Base-by-base conservation (phyloP, 2,797 vertebrate species). In the Ctenopoma multispine region DNA sequence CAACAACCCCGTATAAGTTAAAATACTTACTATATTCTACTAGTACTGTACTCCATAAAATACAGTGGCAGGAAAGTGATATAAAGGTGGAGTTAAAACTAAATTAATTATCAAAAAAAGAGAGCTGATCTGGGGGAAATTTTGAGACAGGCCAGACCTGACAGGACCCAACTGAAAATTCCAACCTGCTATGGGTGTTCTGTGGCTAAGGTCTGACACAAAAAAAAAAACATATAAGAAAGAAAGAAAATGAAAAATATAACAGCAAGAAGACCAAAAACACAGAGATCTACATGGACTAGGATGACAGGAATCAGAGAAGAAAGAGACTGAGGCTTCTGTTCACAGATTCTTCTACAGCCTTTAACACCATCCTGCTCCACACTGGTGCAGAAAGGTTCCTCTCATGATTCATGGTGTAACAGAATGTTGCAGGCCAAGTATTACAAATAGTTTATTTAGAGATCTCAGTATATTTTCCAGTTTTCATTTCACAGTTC, bases 251-350 rank as follows among this genome's bases (percentile, higher is more conserved):
- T n/a, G 18, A n/a, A 46, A 38, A 44, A 57, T 3, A n/a, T 36
- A 47, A 64, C 2, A 6, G 36, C 20, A 36, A 43, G 63, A 44
- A 69, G 41, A 49, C 46, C 20, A 36, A 43, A 57, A 44, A 69
- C 48, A 49, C 46, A 66, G 57, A 65, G 62, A 49, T 71, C 41
- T 34, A 43, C 18, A 67, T 80, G 48, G 48, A 79, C 21, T 50
- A 21, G 67, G 23, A 79, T 50, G 61, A 74, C 61, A 63, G 53
- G 21, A 17, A 43, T 17, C 41, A 43, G 12, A 14, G 36, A 36
- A 65, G 56, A 46, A 38, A 54, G 27, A 5, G 49, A 34, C 24
- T 21, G 23, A 63, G 40, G 49, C 34, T 34, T 17, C 11, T 64
- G 21, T 53, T 69, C 55, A 47, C 60, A 4, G 40, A 41, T 15